Base-by-base conservation (phyloP, 1,140 invertebrate species). In the Drosophila dunni region DNA sequence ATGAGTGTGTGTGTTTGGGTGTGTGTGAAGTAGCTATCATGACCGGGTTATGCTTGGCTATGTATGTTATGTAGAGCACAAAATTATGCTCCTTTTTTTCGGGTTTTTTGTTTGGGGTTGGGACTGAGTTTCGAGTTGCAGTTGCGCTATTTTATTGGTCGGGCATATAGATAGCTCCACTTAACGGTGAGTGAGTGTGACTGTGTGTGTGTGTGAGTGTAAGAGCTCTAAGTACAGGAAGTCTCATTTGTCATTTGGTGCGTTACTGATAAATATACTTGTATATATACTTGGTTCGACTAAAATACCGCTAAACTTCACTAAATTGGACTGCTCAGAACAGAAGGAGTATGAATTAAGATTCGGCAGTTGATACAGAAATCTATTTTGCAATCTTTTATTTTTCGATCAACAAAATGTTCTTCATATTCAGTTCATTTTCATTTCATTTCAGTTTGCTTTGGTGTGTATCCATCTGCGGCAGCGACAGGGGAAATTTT, bases 321-420 rank as follows among this genome's bases (percentile, higher is more conserved):
- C 20, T 48, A 11, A 15, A 63, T 82, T 89, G 84, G 84, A 89
- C 84, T 89, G 84, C 84, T 89, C 85, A 90, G 84, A 79, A 82
- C 67, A 91, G 90, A 91, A 91, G 90, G 90, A 91, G 90, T 91
- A 91, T 91, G 90, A 91, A 91, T 91, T 91, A 91, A 91, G 90
- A 91, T 91, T 91, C 90, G 90, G 90, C 90, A 89, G 90, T 91
- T 91, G 86, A 91, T 91, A 91, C 90, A 91, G 90, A 91, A 91
- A 91, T 91, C 90, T 90, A 29, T 73, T 66, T 79, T 79, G 72
- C 53, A 44, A 54, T 63, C 61, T 29, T 29, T 29, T 24, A 3
- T 29, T 29, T 83, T 63, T 63, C 20, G 60, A 63, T 73, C 56
- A 60, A 58, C 44, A 50, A 58, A 46, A 61, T 67, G 53, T 61